Evolutionary conservation across 2,797 vertebrate species (phyloP).

Genomic region (Chromis chromis): DNA sequence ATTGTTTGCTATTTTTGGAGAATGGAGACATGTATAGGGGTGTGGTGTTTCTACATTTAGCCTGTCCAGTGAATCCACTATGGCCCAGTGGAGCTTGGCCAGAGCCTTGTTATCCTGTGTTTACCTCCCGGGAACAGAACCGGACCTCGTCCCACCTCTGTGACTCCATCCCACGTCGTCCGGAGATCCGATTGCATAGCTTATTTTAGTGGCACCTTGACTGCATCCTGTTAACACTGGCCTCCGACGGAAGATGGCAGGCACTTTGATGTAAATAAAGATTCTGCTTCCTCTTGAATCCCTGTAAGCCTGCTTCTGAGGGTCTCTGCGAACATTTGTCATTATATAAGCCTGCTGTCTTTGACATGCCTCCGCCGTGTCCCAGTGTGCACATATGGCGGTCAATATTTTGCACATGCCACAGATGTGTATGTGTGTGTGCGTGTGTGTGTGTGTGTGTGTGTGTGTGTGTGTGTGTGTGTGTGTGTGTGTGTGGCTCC

Average conservation of each 20-base stretch:
- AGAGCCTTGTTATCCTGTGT: slow-evolving; percentile 81
- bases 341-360: slow-evolving; percentile 74
- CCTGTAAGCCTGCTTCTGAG: slow-evolving; percentile 73
- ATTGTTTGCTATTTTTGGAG: slow-evolving; percentile 81
- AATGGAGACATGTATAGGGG: slow-evolving; percentile 75
- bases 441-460: slow-evolving; percentile 25
- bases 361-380: slow-evolving; percentile 51
- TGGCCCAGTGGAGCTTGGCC: slow-evolving; percentile 55
- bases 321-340: slow-evolving; percentile 71
- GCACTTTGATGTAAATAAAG: slow-evolving; percentile 83
- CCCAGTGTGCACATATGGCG: slow-evolving; percentile 45
- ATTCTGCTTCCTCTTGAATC: slow-evolving; percentile 70
- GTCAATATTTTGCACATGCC: slow-evolving; percentile 40
- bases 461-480: slow-evolving; percentile 1
- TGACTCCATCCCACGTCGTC: slow-evolving; percentile 61
- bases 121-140: slow-evolving; percentile 79
- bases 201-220: slow-evolving; percentile 82
- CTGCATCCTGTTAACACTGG: slow-evolving; percentile 80
- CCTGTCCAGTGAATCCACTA: slow-evolving; percentile 70
- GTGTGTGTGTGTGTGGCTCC: slow-evolving; percentile 19
- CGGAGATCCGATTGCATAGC: slow-evolving; percentile 77
- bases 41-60: slow-evolving; percentile 79
- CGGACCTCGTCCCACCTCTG: slow-evolving; percentile 54
- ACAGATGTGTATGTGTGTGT: slow-evolving; percentile 35
- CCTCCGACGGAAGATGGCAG: slow-evolving; percentile 72